Percentiles rank a stretch among this genome's conserved stretches.
Conservation (phyloP, 2,888 invertebrate species). For the Drosophila austrosaltans region DNA sequence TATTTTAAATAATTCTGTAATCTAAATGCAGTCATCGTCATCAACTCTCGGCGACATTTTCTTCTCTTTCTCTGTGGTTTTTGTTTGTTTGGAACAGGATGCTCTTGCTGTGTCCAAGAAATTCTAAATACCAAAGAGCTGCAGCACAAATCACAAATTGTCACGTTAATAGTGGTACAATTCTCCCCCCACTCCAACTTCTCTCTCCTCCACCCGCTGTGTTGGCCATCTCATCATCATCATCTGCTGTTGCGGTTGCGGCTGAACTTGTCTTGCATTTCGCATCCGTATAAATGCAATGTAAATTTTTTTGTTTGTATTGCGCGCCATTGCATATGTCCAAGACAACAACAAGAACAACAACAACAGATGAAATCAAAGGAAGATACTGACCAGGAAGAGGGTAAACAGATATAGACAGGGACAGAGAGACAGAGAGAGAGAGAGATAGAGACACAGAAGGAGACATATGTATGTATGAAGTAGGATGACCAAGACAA, state of each 20-base stretch:
- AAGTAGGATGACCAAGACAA: constrained; percentile 13
- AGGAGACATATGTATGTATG: neutral
- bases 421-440: neutral
- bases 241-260: constrained; percentile 27
- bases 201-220: constrained; percentile 15
- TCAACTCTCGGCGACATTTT: constrained; percentile 38
- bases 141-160: constrained; percentile 78
- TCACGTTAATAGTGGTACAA: constrained; percentile 73
- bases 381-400: constrained; percentile 20
- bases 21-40: constrained; percentile 81
- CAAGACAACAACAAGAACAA: constrained; percentile 60
- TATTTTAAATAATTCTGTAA: constrained; percentile 83
- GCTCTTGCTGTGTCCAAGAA: constrained; percentile 67
- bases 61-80: constrained; percentile 12
- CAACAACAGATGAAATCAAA: constrained; percentile 13
- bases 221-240: constrained; percentile 18
- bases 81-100: constrained; percentile 63
- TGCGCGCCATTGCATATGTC: constrained; percentile 71
- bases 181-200: constrained; percentile 7
- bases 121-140: constrained; percentile 75
- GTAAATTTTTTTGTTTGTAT: constrained; percentile 77
- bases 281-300: constrained; percentile 74
- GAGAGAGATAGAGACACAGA: neutral
- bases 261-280: constrained; percentile 54
- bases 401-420: constrained; percentile 5